phyloP scores from a whole-genome alignment of 2,888 invertebrate species.

The Pherbina coryleti region DNA sequence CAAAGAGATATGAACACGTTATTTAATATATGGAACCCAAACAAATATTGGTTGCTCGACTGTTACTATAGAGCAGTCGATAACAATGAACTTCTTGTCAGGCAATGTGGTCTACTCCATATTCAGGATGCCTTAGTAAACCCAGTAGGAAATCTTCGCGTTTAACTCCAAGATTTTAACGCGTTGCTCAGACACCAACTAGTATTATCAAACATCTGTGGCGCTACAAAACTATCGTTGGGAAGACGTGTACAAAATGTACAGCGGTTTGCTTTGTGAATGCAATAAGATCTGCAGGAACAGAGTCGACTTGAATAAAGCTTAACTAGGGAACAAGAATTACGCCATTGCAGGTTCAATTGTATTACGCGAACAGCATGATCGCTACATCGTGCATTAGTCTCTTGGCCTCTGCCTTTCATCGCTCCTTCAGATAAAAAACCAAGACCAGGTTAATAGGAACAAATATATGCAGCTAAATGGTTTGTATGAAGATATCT shows the following conservation, averaged over 20 bases:
- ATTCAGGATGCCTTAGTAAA: background rate
- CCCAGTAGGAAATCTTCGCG: background rate
- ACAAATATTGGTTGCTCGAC: constrained; percentile 28
- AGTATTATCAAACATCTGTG: constrained; percentile 36
- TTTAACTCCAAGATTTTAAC: constrained; percentile 1
- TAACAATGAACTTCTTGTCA: background rate
- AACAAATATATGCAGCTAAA: constrained; percentile 70
- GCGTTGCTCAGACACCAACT: constrained; percentile 3
- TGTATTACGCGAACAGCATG: constrained; percentile 1
- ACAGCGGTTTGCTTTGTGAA: background rate
- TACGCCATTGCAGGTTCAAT: constrained; percentile 2
- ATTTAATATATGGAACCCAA: constrained; percentile 39
- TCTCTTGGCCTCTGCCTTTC: constrained; percentile 7
- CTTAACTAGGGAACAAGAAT: background rate
- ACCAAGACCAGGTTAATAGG: constrained; percentile 63
- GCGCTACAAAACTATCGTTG: constrained; percentile 15
- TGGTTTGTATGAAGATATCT: constrained; percentile 69
- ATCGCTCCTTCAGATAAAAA: constrained; percentile 14
- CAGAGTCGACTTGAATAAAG: background rate
- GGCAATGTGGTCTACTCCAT: background rate
- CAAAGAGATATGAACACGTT: constrained; percentile 21
- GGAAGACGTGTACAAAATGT: background rate
- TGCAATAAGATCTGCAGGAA: background rate
- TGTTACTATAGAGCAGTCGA: background rate
- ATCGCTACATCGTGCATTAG: background rate